Evolutionary conservation across 2,888 invertebrate genomes (phyloP), one percentile per base, ranked within the genome.

Genomic region (Drosophila kuntzei): DNA sequence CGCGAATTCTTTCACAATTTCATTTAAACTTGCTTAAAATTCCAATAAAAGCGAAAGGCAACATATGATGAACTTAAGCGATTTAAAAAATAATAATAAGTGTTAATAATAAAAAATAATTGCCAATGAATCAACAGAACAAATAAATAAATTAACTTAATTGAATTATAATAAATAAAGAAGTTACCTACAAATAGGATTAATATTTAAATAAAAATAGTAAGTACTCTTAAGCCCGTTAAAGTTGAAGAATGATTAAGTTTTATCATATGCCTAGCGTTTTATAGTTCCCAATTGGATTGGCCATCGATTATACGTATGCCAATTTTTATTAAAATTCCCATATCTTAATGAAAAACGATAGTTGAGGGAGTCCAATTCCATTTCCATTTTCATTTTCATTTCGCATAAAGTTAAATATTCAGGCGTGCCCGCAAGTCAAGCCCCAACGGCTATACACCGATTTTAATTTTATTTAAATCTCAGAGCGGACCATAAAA

Each of bases 401-500:
- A 66, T 69, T 85, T 63, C 65, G 65, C 80, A 76, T 78, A 69
- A 78, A 82, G 73, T 86, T 86, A 76, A 86, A 83, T 64, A 79
- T 78, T 67, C 85, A 68, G 74, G 49, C 61, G 64, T 69, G 57
- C 66, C 79, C 85, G 64, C 79, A 83, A 86, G 79, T 80, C 83
- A 60, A 62, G 83, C 86, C 66, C 22, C 49, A 14, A 54, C 54
- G 65, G 70, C 70, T 57, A 20, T 57, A 69, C 32, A 36, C 50
- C 65, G 65, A 65, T 79, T 73, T 86, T 77, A 84, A 83, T 83
- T 80, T 80, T 75, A 77, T 84, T 84, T 84, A 83, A 83, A 87
- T 81, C 81, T 74, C 71, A 57, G 71, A 57, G 53, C 47, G 49
- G 41, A 22, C 63, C 71, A 79, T 81, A 79, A 79, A 84, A 86